These are phyloP conservation scores for Petrolisthes cinctipes DNA, from an alignment of 2,888 invertebrate genomes.

Conservation along the genomic window DNA sequence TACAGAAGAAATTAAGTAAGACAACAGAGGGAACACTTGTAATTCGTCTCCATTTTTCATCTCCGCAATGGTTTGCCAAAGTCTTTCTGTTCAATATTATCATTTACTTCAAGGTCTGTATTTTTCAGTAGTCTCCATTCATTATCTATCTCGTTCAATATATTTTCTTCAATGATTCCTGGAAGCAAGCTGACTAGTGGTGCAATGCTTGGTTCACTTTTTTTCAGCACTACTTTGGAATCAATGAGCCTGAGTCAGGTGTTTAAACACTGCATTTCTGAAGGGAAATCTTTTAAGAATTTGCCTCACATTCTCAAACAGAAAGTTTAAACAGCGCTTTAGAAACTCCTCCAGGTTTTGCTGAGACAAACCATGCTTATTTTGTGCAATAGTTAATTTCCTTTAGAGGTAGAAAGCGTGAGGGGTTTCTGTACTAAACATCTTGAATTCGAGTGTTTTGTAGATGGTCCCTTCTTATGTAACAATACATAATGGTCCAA, in stretches of 20 bases:
- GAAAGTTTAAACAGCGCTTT: not conserved
- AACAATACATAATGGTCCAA: constrained; percentile 33
- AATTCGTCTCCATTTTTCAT: too few species aligned
- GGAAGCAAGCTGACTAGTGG: constrained; percentile 34
- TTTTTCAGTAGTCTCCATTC: constrained; percentile 37
- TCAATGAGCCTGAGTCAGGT: constrained; percentile 14
- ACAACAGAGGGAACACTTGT: constrained; percentile 19
- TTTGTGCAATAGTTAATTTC: constrained; percentile 20
- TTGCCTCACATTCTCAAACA: constrained; percentile 5
- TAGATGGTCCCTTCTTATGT: constrained; percentile 25
- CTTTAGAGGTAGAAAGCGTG: constrained; percentile 22
- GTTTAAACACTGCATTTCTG: constrained; percentile 24
- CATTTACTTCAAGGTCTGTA: constrained; percentile 24
- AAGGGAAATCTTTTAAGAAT: constrained; percentile 27
- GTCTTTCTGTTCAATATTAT: constrained; percentile 8
- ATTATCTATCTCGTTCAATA: constrained; percentile 35
- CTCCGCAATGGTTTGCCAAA: constrained; percentile 6
- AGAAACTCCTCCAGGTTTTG: not conserved
- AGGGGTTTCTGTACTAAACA: constrained; percentile 25
- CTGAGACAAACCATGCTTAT: not conserved
- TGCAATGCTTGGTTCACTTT: constrained; percentile 27
- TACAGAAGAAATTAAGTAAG: constrained; percentile 25
- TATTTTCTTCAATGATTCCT: constrained; percentile 27
- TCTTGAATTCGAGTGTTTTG: constrained; percentile 32
- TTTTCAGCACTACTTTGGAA: constrained; percentile 30